A percentile compares a stretch with the other conserved stretches of the same genome.
Evolutionary conservation across 2,888 invertebrate genomes (phyloP).

Genomic region (Stenodema calcarata): DNA sequence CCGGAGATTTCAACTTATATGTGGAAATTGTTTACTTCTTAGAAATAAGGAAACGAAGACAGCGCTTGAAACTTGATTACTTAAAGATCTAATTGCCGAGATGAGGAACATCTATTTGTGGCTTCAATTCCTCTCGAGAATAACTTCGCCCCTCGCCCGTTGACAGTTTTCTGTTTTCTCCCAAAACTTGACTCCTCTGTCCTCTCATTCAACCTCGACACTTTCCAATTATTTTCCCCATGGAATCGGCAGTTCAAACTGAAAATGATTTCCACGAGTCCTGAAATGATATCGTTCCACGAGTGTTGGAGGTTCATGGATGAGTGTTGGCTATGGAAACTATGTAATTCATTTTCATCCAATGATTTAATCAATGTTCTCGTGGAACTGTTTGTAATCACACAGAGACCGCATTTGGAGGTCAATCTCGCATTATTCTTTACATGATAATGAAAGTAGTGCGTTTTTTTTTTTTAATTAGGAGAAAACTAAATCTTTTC

Average conservation of each 20-base stretch:
- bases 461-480: too few species aligned
- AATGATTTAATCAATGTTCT: too few species aligned
- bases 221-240: not conserved
- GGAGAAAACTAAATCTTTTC: too few species aligned
- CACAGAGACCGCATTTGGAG: too few species aligned
- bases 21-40: slow-evolving; percentile 49
- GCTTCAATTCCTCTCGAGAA: slow-evolving; percentile 14
- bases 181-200: not conserved
- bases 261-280: not conserved
- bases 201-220: not conserved
- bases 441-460: too few species aligned
- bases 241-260: not conserved
- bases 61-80: slow-evolving; percentile 34
- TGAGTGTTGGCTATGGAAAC: too few species aligned
- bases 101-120: slow-evolving; percentile 23
- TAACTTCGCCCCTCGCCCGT: not conserved
- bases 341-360: too few species aligned
- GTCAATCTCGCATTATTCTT: too few species aligned
- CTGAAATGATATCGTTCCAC: too few species aligned
- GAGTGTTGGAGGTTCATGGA: too few species aligned
- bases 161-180: not conserved
- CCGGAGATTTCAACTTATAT: slow-evolving; percentile 50
- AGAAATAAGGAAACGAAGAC: slow-evolving; percentile 48
- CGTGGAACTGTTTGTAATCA: too few species aligned
- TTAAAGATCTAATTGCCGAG: slow-evolving; percentile 37